A percentile compares a stretch with the other conserved stretches of the same genome.
phyloP scores from a whole-genome alignment of 2,888 invertebrate genomes.

The Mythimna lalbum region DNA sequence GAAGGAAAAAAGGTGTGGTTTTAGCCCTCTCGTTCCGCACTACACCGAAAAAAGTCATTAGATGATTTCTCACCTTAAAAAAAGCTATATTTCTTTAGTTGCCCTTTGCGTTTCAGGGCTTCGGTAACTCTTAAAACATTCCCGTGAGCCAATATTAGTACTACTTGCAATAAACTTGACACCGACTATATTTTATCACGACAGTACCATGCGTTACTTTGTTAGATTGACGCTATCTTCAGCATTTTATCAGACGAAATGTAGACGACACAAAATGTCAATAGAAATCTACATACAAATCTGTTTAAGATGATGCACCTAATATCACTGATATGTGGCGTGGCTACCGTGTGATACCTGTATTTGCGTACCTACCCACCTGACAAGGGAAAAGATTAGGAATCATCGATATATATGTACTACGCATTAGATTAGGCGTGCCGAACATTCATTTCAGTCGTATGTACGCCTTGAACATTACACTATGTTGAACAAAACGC shows the following conservation, averaged over 20 bases:
- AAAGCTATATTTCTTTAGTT: too few relatives aligned
- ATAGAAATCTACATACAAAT: slow-evolving; percentile 11
- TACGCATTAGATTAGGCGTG: too few relatives aligned
- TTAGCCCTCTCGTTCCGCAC: too few relatives aligned
- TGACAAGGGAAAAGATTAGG: slow-evolving; percentile 47
- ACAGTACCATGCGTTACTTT: slow-evolving; percentile 28
- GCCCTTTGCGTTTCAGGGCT: too few relatives aligned
- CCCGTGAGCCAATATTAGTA: too few relatives aligned
- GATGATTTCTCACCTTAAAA: too few relatives aligned
- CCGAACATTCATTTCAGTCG: too few relatives aligned
- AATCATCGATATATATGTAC: background rate
- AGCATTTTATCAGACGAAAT: slow-evolving; percentile 41
- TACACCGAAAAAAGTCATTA: too few relatives aligned
- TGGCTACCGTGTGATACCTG: slow-evolving; percentile 35
- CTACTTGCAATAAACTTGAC: slow-evolving; percentile 1
- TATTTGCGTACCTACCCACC: slow-evolving; percentile 7
- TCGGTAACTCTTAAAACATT: too few relatives aligned
- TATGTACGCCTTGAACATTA: too few relatives aligned
- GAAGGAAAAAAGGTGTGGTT: too few relatives aligned
- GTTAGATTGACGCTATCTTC: slow-evolving; percentile 50
- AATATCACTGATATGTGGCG: slow-evolving; percentile 21
- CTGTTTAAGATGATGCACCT: slow-evolving; percentile 29
- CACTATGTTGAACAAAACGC: too few relatives aligned
- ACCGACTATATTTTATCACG: slow-evolving; percentile 1
- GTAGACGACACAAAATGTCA: slow-evolving; percentile 23